Percentiles rank a stretch among this genome's conserved stretches.
These are phyloP conservation scores for Drosophila bocki DNA, from an alignment of 1,140 invertebrate genomes.

Conservation along the genomic window DNA sequence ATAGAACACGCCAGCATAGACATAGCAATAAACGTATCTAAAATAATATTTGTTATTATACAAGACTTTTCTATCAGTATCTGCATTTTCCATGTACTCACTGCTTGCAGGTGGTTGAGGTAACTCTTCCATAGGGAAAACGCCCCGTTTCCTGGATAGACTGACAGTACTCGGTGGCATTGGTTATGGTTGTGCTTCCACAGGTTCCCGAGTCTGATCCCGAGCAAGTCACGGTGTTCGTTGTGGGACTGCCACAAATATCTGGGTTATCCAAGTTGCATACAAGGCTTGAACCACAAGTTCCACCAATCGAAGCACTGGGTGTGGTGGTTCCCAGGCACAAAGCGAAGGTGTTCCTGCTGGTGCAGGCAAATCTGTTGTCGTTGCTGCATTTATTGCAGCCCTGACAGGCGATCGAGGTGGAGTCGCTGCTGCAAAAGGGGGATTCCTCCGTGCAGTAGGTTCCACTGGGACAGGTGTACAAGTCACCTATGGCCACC, in stretches of 20 bases:
- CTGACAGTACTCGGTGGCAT: constrained; percentile 38
- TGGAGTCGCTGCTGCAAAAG: constrained; percentile 12
- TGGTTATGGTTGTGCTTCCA: constrained; percentile 6
- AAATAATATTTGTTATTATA: not conserved
- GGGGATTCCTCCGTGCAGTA: not conserved
- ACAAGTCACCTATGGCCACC: constrained; percentile 2
- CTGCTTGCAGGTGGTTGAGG: constrained; percentile 51
- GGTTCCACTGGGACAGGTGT: constrained; percentile 27
- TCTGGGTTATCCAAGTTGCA: constrained; percentile 23
- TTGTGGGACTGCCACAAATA: constrained; percentile 32
- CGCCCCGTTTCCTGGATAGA: constrained; percentile 14
- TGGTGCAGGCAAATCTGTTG: constrained; percentile 33
- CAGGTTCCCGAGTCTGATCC: not conserved
- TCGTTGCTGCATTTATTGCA: constrained; percentile 20
- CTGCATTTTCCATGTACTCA: constrained; percentile 2
- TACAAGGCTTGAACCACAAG: constrained; percentile 27
- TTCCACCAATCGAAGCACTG: constrained; percentile 30
- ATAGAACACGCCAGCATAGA: constrained; percentile 2
- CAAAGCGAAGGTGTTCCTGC: constrained; percentile 37
- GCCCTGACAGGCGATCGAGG: not conserved
- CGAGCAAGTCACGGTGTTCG: constrained; percentile 16
- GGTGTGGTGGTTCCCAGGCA: constrained; percentile 32
- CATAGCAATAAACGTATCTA: constrained; percentile 51
- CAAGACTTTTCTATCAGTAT: not conserved
- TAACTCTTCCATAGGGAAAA: constrained; percentile 49